These are phyloP conservation scores for Brotula barbata DNA, from an alignment of 2,797 vertebrate species.

Conservation along the genomic window DNA sequence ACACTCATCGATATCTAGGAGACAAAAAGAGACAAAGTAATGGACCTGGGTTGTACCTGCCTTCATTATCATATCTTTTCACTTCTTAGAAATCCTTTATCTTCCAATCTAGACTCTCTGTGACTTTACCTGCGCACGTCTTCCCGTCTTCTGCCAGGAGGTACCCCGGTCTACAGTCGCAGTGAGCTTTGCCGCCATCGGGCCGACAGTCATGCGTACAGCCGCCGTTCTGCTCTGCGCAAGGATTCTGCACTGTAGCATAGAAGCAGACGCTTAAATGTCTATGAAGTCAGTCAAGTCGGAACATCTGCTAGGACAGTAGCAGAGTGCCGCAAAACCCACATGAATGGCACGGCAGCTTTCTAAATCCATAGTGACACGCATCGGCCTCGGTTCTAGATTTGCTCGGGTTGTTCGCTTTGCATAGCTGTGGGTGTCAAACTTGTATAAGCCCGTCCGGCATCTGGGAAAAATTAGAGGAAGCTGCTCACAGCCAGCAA, in stretches of 20 bases:
- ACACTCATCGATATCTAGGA: conserved; percentile 90
- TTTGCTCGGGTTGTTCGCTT: conserved; percentile 5
- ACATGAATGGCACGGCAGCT: conserved; percentile 23
- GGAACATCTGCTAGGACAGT: conserved; percentile 7
- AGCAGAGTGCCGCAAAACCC: conserved; percentile 22
- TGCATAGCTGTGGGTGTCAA: conserved; percentile 39
- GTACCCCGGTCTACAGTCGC: conserved; percentile 84
- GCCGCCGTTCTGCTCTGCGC: conserved; percentile 83
- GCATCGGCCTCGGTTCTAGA: conserved; percentile 17
- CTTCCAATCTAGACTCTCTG: too few relatives aligned
- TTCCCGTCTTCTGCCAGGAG: conserved; percentile 79
- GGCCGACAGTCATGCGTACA: conserved; percentile 86
- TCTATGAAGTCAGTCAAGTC: conserved; percentile 1
- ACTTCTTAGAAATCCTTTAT: background rate
- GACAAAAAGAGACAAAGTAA: conserved; percentile 20
- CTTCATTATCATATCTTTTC: background rate
- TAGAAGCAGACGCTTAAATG: conserved; percentile 20
- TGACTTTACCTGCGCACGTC: conserved; percentile 83
- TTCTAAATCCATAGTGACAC: conserved; percentile 15
- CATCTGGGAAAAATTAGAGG: conserved; percentile 57
- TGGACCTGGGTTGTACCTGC: conserved; percentile 22
- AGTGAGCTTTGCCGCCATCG: conserved; percentile 76
- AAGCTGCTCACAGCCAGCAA: conserved; percentile 55
- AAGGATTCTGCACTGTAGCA: conserved; percentile 83
- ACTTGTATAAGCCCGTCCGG: conserved; percentile 56